These are phyloP conservation scores for Mus pahari DNA, from an alignment of 2,113 vertebrate genomes.

Conservation along the genomic window DNA sequence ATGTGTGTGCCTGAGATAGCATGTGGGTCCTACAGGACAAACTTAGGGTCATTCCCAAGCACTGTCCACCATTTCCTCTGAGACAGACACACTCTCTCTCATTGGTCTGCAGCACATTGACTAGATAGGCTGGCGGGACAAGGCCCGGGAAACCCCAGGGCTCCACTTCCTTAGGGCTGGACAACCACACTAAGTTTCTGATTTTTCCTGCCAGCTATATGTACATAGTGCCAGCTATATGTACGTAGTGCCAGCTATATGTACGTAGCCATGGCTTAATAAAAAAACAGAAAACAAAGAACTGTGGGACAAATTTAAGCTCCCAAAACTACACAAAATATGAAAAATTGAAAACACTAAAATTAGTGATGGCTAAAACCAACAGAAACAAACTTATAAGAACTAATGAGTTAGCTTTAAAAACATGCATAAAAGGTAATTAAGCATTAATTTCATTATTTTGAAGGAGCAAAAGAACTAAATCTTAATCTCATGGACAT, in stretches of 20 bases:
- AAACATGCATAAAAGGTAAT: neutral
- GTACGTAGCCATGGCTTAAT: neutral
- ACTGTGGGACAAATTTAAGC: neutral
- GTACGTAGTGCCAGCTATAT: neutral
- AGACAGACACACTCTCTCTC: neutral
- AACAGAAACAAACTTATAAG: slow-evolving; percentile 21
- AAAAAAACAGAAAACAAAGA: neutral
- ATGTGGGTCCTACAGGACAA: neutral
- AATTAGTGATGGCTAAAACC: neutral
- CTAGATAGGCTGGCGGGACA: neutral
- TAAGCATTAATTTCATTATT: slow-evolving; percentile 40
- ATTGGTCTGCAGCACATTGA: no score
- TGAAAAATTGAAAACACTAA: neutral
- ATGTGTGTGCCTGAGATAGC: no score
- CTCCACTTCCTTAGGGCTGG: neutral
- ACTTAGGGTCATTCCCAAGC: neutral
- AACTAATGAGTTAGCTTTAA: neutral
- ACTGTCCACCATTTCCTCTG: neutral
- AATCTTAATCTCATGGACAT: neutral
- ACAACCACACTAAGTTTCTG: neutral
- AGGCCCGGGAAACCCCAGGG: neutral
- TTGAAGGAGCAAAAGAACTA: slow-evolving; percentile 33
- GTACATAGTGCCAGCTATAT: neutral
- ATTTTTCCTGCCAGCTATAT: neutral
- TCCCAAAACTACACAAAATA: neutral